Base-by-base conservation (phyloP, 2,797 vertebrate genomes). In the Iguana delicatissima region DNA sequence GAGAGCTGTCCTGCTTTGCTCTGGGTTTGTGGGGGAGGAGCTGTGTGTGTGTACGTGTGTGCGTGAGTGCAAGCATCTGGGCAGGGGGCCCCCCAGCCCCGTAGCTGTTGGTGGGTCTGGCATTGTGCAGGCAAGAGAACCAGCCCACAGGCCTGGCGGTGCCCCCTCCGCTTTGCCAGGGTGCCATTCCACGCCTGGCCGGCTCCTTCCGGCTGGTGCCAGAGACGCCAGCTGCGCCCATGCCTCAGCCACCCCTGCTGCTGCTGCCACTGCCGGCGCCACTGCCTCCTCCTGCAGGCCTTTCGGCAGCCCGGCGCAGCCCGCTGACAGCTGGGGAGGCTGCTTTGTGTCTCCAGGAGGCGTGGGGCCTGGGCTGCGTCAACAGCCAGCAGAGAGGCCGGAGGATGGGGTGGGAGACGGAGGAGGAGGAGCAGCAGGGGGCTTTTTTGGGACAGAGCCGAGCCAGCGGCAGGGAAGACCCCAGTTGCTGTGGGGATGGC, bases 311-410 rank as follows among this genome's bases (percentile, higher is more conserved):
- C 62, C 26, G 74, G n/a, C 35, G 4, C 55, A 4, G 64, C 38
- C 55, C 7, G 55, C 69, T 83, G 85, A 90, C 89, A 90, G 89
- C 85, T 77, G 85, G 14, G 77, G 74, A 55, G 2, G 69, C 85
- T 55, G 69, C 85, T 55, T 74, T 46, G 42, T 90, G 89, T 87
- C 85, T 90, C 89, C 6, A 32, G 74, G 8, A 10, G 76, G 73
- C 26, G 4, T 6, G 1, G 64, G 77, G 6, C 59, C 84, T 87
- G 89, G 89, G 42, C 79, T 74, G 79, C 3, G 13, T 90, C 89
- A 85, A 16, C 6, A 3, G 55, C 3, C 72, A 14, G 72, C 72
- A 35, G 72, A 73, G 64, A 67, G 64, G 24, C 20, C 20, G 62
- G 62, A 64, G 62, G 69, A 14, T 6, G 72, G 72, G 14, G n/a